Evolutionary conservation across 2,888 invertebrate genomes (phyloP).

Genomic region (Theretra japonica): DNA sequence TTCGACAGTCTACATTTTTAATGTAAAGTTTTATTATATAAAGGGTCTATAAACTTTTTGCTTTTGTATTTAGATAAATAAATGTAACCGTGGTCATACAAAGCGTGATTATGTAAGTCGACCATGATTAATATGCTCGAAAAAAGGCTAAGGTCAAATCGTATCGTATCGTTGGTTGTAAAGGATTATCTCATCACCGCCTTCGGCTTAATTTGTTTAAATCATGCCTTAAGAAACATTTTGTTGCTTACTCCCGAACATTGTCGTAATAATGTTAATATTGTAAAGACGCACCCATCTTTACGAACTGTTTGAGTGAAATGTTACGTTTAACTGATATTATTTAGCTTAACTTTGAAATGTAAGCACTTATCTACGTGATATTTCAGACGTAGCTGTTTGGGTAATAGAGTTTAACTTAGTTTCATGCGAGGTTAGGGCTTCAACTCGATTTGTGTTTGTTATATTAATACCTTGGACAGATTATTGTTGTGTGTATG

Average conservation of each 20-base stretch:
- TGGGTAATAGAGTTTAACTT: background rate
- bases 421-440: background rate
- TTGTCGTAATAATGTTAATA: slow-evolving; percentile 52
- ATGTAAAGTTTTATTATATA: too few relatives aligned
- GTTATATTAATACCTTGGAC: background rate
- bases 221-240: slow-evolving; percentile 63
- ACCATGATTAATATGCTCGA: too few relatives aligned
- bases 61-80: too few relatives aligned
- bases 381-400: slow-evolving; percentile 52
- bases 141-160: background rate
- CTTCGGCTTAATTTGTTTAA: slow-evolving; percentile 66
- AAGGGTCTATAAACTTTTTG: too few relatives aligned
- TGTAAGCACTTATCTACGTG: slow-evolving; percentile 41
- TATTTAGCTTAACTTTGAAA: slow-evolving; percentile 33
- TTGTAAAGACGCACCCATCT: slow-evolving; percentile 39
- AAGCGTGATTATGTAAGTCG: too few relatives aligned
- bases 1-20: too few relatives aligned
- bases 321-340: slow-evolving; percentile 42
- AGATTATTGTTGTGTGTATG: background rate
- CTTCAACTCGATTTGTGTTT: background rate
- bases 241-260: slow-evolving; percentile 54
- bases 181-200: slow-evolving; percentile 41
- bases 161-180: slow-evolving; percentile 38
- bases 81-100: too few relatives aligned
- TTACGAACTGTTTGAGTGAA: slow-evolving; percentile 43